Conservation (phyloP, 2,888 invertebrate genomes). For the Bibio marci region DNA sequence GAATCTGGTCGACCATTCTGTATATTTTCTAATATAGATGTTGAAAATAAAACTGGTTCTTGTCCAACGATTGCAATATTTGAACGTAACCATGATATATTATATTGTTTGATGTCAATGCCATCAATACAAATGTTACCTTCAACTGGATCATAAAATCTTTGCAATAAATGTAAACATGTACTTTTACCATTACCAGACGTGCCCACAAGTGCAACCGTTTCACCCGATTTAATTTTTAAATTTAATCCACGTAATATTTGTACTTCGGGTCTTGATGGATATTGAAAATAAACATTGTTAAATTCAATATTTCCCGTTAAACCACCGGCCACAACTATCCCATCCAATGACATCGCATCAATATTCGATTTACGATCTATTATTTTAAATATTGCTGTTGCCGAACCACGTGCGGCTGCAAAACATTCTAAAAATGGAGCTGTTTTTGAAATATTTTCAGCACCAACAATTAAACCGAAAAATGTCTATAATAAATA, state of each 20-base stretch:
- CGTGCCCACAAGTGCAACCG: constrained; percentile 53
- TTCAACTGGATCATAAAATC: constrained; percentile 51
- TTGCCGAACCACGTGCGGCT: constrained; percentile 55
- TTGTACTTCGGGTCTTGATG: constrained; percentile 50
- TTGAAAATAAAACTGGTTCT: constrained; percentile 72
- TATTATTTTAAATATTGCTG: constrained; percentile 55
- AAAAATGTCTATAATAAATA: constrained; percentile 36
- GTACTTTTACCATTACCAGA: constrained; percentile 76
- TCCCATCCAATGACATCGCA: constrained; percentile 47
- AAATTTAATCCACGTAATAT: constrained; percentile 49
- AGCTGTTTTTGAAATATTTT: constrained; percentile 56
- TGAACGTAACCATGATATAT: constrained; percentile 54
- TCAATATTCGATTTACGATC: constrained; percentile 57
- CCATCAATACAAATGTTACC: constrained; percentile 41
- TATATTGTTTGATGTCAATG: constrained; percentile 46
- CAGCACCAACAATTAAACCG: constrained; percentile 60
- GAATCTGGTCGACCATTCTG: constrained; percentile 55
- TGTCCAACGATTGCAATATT: constrained; percentile 79
- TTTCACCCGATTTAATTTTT: constrained; percentile 45
- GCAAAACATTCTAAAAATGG: constrained; percentile 62
- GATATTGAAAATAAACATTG: constrained; percentile 60
- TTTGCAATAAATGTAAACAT: constrained; percentile 54
- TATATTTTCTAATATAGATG: constrained; percentile 49
- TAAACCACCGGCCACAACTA: constrained; percentile 33
- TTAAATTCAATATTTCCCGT: constrained; percentile 51